These are phyloP conservation scores for Peromyscus leucopus DNA, from an alignment of 2,113 vertebrate genomes.

Conservation along the genomic window DNA sequence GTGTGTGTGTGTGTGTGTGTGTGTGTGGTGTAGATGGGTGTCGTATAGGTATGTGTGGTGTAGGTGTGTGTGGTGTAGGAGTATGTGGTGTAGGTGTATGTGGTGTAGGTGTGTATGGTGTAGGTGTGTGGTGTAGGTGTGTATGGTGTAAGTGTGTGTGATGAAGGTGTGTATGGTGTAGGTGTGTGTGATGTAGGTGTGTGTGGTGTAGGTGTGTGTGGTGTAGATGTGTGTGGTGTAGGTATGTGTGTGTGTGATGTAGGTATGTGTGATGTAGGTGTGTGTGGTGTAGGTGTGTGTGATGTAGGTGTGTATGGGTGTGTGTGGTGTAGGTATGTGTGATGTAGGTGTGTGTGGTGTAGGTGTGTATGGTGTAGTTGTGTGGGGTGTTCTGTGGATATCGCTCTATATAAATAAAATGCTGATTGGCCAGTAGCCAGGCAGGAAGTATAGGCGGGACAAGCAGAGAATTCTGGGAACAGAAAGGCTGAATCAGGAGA, in stretches of 20 bases:
- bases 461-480: too few species aligned
- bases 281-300: not conserved
- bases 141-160: not conserved
- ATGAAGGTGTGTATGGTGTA: not conserved
- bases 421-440: too few species aligned
- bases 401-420: too few species aligned
- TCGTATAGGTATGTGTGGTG: not conserved
- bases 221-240: too few species aligned
- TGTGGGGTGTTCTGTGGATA: too few species aligned
- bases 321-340: not conserved
- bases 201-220: not conserved
- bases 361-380: too few species aligned
- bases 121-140: not conserved
- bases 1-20: not conserved
- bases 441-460: too few species aligned
- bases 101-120: not conserved
- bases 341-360: not conserved
- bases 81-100: not conserved
- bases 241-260: not conserved
- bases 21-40: not conserved
- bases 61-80: too few species aligned
- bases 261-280: fast-evolving
- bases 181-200: not conserved
- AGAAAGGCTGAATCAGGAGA: too few species aligned
- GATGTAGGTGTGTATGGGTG: not conserved